Base-by-base conservation (phyloP, 2,113 vertebrate species). In the Malurus alboscapulatus region DNA sequence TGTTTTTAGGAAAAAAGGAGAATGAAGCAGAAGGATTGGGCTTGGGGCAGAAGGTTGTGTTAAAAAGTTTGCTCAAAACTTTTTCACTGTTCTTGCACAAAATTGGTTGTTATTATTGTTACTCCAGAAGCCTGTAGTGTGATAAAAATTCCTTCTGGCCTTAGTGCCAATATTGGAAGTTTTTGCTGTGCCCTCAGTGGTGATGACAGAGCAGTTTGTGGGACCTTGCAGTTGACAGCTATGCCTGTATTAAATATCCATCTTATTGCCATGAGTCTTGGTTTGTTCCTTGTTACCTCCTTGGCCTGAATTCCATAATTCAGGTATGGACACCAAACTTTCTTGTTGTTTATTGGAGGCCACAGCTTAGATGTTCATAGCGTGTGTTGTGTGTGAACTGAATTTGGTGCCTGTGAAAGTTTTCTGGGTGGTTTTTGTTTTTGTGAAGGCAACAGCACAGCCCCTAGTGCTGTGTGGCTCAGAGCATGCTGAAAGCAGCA, bases 401-500 rank as follows among this genome's bases (percentile, higher is more conserved):
- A 17, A 36, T 14, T 7, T 29, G 19, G 40, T 82, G 66, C 14
- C 36, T 61, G 21, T 32, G 58, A 68, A 42, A 74, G 6, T 50
- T 69, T 59, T 94, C 67, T 45, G 66, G 17, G n/a, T 36, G n/a
- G 1, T 8, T 57, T 86, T 58, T n/a, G n/a, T 32, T 74, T 80
- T 24, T 18, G 1, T 58, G 38, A 32, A 18, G 59, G 22, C 80
- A 26, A 0, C 25, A 34, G 42, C 12, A 5, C 21, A 42, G 61
- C 50, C 30, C 0, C 0, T 24, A 16, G 36, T n/a, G 51, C 69
- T 1, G 0, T 21, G 61, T 45, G 53, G n/a, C 67, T 72, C 57
- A 50, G 57, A 65, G 61, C 22, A 0, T 4, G 27, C 80, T 78
- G 65, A 65, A 81, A 22, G 48, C 44, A 40, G 14, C 18, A 58